A percentile compares a stretch with the other conserved stretches of the same genome.
These are phyloP conservation scores for Hydropsyche tenuis DNA, from an alignment of 1,140 invertebrate species.

Conservation along the genomic window DNA sequence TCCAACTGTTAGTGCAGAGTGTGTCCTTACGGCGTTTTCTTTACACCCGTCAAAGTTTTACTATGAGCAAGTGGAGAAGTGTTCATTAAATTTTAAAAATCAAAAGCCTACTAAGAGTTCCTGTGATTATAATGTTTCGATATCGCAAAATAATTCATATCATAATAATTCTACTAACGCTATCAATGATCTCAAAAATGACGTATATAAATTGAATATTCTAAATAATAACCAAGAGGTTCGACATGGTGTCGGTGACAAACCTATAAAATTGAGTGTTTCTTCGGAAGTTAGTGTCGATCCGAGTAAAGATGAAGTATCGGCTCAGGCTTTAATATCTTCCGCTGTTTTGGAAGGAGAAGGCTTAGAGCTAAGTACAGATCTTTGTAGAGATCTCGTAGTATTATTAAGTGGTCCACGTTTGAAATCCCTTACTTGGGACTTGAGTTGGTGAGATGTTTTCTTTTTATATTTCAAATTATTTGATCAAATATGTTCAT, in stretches of 20 bases:
- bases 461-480: not conserved
- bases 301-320: not conserved
- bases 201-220: no score
- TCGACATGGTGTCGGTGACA: no score
- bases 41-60: constrained; percentile 56
- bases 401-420: constrained; percentile 64
- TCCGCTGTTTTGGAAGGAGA: constrained; percentile 58
- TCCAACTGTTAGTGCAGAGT: constrained; percentile 54
- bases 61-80: constrained; percentile 53
- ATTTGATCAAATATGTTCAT: constrained; percentile 6
- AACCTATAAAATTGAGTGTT: no score
- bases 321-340: constrained; percentile 52
- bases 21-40: constrained; percentile 59
- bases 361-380: constrained; percentile 54
- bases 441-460: constrained; percentile 60
- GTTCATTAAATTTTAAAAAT: not conserved
- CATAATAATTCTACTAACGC: no score
- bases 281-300: no score
- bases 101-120: no score
- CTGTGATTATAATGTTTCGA: no score
- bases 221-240: no score
- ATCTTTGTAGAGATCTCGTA: constrained; percentile 65
- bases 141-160: no score
- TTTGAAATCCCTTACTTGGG: constrained; percentile 65
- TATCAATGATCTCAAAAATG: no score